Evolutionary conservation across 1,140 invertebrate species (phyloP).

Genomic region (Conus ventricosus): DNA sequence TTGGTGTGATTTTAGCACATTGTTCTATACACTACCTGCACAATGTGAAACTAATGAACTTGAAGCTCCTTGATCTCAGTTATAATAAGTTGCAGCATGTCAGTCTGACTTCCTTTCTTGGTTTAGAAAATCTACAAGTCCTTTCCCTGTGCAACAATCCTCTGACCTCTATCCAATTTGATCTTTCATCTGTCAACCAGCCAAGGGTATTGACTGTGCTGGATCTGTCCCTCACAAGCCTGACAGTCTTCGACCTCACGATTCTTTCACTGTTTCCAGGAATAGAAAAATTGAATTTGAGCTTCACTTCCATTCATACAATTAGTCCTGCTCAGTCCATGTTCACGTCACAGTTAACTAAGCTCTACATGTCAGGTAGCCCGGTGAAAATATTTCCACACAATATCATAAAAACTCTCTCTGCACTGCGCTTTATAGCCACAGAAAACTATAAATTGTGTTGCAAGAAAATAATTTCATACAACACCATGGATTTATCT

Average conservation of each 20-base stretch:
- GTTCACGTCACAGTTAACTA: not conserved
- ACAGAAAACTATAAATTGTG: slow-evolving; percentile 11
- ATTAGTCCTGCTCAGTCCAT: not conserved
- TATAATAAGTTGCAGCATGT: not conserved
- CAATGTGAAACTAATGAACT: slow-evolving; percentile 4
- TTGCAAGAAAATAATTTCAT: not conserved
- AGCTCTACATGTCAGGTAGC: not conserved
- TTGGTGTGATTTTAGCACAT: slow-evolving; percentile 4
- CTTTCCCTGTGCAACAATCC: not conserved
- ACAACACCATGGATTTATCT: too few relatives aligned
- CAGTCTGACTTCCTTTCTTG: not conserved
- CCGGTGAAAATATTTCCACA: not conserved
- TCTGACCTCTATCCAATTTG: not conserved
- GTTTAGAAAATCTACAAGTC: not conserved
- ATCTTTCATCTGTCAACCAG: not conserved
- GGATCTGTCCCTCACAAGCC: not conserved
- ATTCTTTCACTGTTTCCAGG: not conserved
- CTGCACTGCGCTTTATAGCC: not conserved
- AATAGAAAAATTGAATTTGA: not conserved
- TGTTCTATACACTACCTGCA: not conserved
- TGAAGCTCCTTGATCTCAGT: slow-evolving; percentile 29
- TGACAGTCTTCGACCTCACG: not conserved
- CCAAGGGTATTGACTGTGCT: not conserved
- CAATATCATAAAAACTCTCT: not conserved
- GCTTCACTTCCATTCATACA: not conserved